A percentile compares a stretch with the other conserved stretches of the same genome.
Conservation (phyloP, 2,797 vertebrate species). For the Nasua narica region DNA sequence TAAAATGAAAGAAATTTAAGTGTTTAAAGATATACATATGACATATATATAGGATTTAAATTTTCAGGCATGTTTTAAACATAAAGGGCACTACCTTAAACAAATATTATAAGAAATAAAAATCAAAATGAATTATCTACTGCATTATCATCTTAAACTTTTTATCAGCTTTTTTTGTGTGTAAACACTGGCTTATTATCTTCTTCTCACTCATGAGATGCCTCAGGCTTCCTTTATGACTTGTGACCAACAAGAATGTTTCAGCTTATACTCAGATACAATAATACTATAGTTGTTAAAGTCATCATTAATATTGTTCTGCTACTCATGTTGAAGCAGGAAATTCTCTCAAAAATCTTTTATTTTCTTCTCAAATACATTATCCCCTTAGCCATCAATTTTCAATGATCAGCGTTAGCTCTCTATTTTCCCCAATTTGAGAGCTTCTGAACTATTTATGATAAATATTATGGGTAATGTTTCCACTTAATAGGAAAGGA, state of each 20-base stretch:
- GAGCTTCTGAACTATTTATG: background rate
- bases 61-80: background rate
- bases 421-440: background rate
- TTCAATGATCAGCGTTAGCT: background rate
- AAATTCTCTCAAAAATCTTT: constrained; percentile 10
- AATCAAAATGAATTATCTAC: background rate
- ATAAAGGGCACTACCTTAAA: background rate
- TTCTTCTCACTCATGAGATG: background rate
- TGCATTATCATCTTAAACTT: background rate
- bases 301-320: background rate
- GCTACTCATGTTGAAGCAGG: background rate
- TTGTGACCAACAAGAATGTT: background rate
- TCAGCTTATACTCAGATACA: background rate
- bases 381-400: background rate
- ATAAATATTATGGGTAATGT: background rate
- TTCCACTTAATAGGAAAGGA: background rate
- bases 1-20: constrained; percentile 39
- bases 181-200: background rate
- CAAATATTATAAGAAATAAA: background rate
- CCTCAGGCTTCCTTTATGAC: background rate
- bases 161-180: background rate
- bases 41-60: background rate
- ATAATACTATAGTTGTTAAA: background rate
- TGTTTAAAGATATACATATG: background rate
- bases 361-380: constrained; percentile 38